Evolutionary conservation across 2,797 vertebrate genomes (phyloP), one percentile per base, ranked within the genome.

Genomic region (Octomys mimax): DNA sequence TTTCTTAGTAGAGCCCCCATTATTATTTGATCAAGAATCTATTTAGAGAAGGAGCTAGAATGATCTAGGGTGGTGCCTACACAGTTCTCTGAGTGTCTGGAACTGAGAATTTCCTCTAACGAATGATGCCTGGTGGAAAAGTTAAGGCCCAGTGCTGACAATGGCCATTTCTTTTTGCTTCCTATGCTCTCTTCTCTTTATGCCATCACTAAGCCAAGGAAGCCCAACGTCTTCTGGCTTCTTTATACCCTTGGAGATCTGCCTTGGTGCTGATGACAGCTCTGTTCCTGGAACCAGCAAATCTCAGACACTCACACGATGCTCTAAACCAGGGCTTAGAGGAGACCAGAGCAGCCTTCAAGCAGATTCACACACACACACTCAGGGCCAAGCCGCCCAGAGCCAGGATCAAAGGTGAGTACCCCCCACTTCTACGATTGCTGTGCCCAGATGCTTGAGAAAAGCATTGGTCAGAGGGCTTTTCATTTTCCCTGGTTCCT

Each of bases 1-100:
- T 22, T 64, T n/a, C 68, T 92, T 54, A 80, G 16, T 26, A 61
- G 31, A 78, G 81, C 46, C 70, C 31, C 18, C 5, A 52, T 57
- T 54, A 62, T 71, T 66, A 36, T 33, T 59, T 61, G 52, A 81
- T 64, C 71, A 66, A 85, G 36, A 70, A 83, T 61, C 59, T 46
- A 18, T 57, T 6, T 71, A 71, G 64, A 91, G 73, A 91, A 86
- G 19, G 28, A 54, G 31, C 52, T 77, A 42, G 70, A 87, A 79
- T 64, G 57, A 61, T 36, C 80, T 61, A 46, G 71, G n/a, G 5
- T 57, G 28, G 1, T 31, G 19, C 52, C 78, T 33, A 39, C 0
- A 24, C 8, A 7, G 10, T 71, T 89, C 78, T 71, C 26, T 21
- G 6, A 24, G 54, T 49, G 21, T 26, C 39, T 8, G 11, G 22